Percentiles rank a stretch among this genome's conserved stretches.
Evolutionary conservation across 1,140 invertebrate genomes (phyloP).

Genomic region (Hycleus phaleratus): DNA sequence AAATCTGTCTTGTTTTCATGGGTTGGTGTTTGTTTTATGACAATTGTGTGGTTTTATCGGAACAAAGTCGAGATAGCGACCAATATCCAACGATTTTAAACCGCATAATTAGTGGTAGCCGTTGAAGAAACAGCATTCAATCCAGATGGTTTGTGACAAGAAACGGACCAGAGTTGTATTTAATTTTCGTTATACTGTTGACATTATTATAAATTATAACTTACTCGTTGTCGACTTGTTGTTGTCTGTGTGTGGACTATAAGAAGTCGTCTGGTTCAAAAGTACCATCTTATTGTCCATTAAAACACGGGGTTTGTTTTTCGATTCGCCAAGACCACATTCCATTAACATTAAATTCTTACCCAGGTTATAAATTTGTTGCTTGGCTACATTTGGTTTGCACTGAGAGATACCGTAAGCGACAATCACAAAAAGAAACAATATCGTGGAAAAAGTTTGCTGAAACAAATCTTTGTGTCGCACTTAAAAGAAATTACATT

Average conservation of each 20-base stretch:
- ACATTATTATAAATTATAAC: constrained; percentile 34
- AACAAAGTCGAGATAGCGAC: too few species aligned
- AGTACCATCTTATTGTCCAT: constrained; percentile 37
- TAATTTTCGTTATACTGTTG: constrained; percentile 31
- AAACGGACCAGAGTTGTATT: constrained; percentile 28
- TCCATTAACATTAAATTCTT: constrained; percentile 34
- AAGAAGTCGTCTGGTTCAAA: constrained; percentile 35
- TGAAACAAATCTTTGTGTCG: constrained; percentile 17
- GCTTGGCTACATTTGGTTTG: constrained; percentile 18
- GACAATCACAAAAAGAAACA: constrained; percentile 6
- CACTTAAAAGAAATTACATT: constrained; percentile 13
- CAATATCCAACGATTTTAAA: too few species aligned
- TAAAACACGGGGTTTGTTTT: constrained; percentile 36
- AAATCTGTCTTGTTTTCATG: too few species aligned
- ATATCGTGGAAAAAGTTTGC: constrained; percentile 1
- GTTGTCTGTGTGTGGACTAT: constrained; percentile 7
- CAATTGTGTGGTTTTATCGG: too few species aligned
- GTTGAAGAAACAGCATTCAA: too few species aligned
- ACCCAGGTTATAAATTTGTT: constrained; percentile 32
- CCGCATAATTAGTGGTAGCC: too few species aligned
- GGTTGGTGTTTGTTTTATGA: too few species aligned
- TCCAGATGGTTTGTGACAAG: constrained; percentile 16
- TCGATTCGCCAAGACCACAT: constrained; percentile 31
- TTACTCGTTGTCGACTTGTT: constrained; percentile 21
- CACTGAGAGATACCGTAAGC: constrained; percentile 4